Percentiles rank a stretch among this genome's conserved stretches.
Evolutionary conservation across 1,140 invertebrate genomes (phyloP).

Genomic region (Gyrodactylus salaris): DNA sequence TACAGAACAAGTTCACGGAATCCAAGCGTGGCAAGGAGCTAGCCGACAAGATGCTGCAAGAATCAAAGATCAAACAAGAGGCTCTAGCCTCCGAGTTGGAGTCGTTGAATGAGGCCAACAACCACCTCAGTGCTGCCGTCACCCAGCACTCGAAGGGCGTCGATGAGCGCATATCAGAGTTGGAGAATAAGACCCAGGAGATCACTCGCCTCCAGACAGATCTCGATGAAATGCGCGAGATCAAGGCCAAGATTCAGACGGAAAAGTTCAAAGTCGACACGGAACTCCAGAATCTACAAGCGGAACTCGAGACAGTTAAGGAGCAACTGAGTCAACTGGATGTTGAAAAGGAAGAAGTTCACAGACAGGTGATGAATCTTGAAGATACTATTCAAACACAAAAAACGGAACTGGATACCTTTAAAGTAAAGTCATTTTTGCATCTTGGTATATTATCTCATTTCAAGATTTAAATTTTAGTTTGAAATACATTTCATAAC

Average conservation of each 20-base stretch:
- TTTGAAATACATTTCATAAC: too few relatives aligned
- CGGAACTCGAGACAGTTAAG: not conserved
- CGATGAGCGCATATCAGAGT: not conserved
- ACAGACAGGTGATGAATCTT: not conserved
- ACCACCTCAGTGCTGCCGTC: not conserved
- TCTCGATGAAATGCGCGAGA: not conserved
- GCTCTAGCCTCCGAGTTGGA: not conserved
- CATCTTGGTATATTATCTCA: not conserved
- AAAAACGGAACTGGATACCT: not conserved
- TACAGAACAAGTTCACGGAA: not conserved
- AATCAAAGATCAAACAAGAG: not conserved
- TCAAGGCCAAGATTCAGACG: not conserved
- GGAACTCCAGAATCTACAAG: not conserved
- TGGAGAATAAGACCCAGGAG: not conserved
- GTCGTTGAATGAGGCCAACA: constrained; percentile 4
- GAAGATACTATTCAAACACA: not conserved
- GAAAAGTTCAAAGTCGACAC: not conserved
- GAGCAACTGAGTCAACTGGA: not conserved
- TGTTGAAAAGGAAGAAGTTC: not conserved
- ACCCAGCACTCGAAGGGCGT: not conserved
- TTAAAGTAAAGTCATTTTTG: not conserved
- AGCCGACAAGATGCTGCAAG: not conserved
- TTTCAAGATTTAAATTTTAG: too few relatives aligned
- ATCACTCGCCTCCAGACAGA: not conserved
- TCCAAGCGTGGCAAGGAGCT: not conserved